These are phyloP conservation scores for Pterois miles DNA, from an alignment of 2,797 vertebrate species.

Conservation along the genomic window DNA sequence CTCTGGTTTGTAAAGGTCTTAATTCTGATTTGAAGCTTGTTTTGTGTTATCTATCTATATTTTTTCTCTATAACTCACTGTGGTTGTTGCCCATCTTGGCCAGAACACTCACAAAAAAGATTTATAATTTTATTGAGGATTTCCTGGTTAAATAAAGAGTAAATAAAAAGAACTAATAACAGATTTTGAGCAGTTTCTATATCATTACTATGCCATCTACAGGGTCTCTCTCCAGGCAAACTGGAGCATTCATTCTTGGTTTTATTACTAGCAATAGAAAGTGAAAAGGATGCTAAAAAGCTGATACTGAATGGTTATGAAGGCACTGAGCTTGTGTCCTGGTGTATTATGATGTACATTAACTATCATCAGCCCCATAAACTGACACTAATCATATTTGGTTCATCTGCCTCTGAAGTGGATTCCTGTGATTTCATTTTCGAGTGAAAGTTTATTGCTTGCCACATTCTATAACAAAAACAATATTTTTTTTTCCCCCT, in stretches of 20 bases:
- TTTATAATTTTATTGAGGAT: not conserved
- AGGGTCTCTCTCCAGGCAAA: not conserved
- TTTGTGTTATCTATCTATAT: not conserved
- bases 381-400: conserved; percentile 31
- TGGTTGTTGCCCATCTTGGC: not conserved
- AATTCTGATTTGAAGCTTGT: not conserved
- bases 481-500: not conserved
- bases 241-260: not conserved
- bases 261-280: conserved; percentile 5
- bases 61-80: not conserved
- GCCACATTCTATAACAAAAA: conserved; percentile 24
- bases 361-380: conserved; percentile 22
- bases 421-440: conserved; percentile 40
- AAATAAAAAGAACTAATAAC: not conserved
- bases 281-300: conserved; percentile 4
- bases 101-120: not conserved
- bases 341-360: conserved; percentile 1
- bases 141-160: not conserved
- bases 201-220: not conserved
- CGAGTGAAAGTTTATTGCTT: conserved; percentile 9
- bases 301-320: conserved; percentile 5
- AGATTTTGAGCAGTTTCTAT: not conserved
- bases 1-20: too few relatives aligned
- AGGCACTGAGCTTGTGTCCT: not conserved
- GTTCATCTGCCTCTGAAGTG: conserved; percentile 25